Conservation (phyloP, 2,113 vertebrate genomes). For the Ranitomeya imitator region DNA sequence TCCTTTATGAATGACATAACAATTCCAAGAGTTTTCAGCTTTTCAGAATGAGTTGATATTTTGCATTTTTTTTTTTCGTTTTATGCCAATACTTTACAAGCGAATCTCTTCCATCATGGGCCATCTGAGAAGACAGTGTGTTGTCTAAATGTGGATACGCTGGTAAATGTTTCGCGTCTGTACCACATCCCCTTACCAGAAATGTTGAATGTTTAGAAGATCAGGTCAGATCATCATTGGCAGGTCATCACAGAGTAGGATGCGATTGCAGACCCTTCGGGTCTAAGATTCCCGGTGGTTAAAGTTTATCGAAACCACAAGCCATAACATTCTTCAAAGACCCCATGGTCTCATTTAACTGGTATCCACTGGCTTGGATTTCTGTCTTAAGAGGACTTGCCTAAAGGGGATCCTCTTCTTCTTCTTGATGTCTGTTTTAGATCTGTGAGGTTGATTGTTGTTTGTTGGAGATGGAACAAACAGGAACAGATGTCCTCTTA, state of each 20-base stretch:
- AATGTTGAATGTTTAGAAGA: constrained; percentile 36
- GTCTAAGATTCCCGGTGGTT: constrained; percentile 35
- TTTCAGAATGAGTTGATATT: background rate
- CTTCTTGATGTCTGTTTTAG: constrained; percentile 50
- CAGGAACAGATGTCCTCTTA: constrained; percentile 52
- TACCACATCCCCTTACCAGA: constrained; percentile 30
- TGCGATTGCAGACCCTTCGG: constrained; percentile 43
- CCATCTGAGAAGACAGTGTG: background rate
- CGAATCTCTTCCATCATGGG: background rate
- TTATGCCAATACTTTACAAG: background rate
- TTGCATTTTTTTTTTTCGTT: background rate
- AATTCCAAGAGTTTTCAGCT: background rate
- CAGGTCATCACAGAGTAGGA: constrained; percentile 51
- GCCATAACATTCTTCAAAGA: constrained; percentile 54
- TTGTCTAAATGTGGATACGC: constrained; percentile 13
- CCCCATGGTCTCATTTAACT: constrained; percentile 34
- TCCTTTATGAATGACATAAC: too few species aligned
- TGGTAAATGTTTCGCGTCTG: constrained; percentile 36
- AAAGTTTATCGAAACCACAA: constrained; percentile 50
- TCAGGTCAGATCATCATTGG: constrained; percentile 51
- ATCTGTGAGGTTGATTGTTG: constrained; percentile 47
- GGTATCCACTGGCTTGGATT: constrained; percentile 43
- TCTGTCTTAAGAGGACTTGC: constrained; percentile 50
- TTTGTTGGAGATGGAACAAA: constrained; percentile 54
- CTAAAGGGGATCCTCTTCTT: constrained; percentile 40